Conservation (phyloP, 1,140 invertebrate genomes). For the Hylyphantes graminicola region DNA sequence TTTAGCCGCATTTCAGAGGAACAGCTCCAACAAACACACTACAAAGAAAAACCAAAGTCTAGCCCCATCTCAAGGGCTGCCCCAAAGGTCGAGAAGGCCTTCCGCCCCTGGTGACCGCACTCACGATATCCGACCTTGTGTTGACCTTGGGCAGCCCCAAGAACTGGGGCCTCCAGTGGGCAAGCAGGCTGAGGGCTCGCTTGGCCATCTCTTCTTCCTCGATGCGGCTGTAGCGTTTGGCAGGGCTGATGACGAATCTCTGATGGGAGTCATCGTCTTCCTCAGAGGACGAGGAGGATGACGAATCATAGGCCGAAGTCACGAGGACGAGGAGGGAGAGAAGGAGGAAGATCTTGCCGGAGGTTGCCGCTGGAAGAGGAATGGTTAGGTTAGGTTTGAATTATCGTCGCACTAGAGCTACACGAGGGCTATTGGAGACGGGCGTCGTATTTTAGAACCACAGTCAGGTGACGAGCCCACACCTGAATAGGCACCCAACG, state of each 20-base stretch:
- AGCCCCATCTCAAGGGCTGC: constrained; percentile 51
- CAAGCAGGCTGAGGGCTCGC: constrained; percentile 36
- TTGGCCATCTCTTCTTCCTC: constrained; percentile 20
- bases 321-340: constrained; percentile 1
- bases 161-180: constrained; percentile 32
- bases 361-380: constrained; percentile 4
- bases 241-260: neutral
- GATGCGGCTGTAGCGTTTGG: neutral
- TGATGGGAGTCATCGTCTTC: neutral
- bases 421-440: no score
- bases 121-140: constrained; percentile 37
- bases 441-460: no score
- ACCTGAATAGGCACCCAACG: no score
- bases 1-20: no score
- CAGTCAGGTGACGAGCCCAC: no score
- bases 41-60: neutral
- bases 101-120: constrained; percentile 32
- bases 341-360: constrained; percentile 13
- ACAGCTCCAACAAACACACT: no score
- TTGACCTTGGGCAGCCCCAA: constrained; percentile 20
- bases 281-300: neutral
- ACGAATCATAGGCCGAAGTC: neutral
- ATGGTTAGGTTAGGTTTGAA: neutral
- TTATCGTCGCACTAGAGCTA: no score
- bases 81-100: constrained; percentile 36